Evolutionary conservation across 2,797 vertebrate species (phyloP).

Genomic region (Gadopsis marmoratus): DNA sequence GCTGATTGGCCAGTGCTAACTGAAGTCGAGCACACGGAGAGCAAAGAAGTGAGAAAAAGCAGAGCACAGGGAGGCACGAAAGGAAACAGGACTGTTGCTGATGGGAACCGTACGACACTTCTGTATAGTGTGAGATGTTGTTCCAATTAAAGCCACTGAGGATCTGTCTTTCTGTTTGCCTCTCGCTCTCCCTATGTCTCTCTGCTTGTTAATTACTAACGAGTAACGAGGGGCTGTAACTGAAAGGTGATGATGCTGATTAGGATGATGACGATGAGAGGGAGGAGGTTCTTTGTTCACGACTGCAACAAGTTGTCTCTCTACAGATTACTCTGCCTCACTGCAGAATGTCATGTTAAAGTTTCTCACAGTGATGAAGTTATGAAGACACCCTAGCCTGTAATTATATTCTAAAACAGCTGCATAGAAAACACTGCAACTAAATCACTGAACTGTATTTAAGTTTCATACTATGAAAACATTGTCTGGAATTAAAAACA

Average conservation of each 20-base stretch:
- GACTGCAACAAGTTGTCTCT: slow-evolving; percentile 20
- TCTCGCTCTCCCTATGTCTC: slow-evolving; percentile 56
- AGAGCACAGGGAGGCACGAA: slow-evolving; percentile 36
- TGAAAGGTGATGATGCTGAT: slow-evolving; percentile 40
- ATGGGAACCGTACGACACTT: slow-evolving; percentile 66
- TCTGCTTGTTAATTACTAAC: slow-evolving; percentile 79
- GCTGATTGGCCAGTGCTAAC: slow-evolving; percentile 85
- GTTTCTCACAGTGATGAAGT: neutral
- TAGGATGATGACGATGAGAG: slow-evolving; percentile 9
- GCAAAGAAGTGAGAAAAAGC: slow-evolving; percentile 56
- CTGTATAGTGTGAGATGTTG: slow-evolving; percentile 73
- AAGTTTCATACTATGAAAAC: neutral
- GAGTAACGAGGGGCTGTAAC: neutral
- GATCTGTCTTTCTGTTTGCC: slow-evolving; percentile 67
- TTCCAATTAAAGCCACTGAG: slow-evolving; percentile 85
- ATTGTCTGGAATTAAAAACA: neutral
- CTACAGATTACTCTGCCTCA: neutral
- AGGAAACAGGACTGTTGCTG: slow-evolving; percentile 56
- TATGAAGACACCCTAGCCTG: neutral
- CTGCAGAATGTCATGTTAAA: neutral
- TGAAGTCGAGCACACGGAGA: slow-evolving; percentile 71
- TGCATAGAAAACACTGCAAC: neutral
- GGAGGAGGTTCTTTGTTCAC: slow-evolving; percentile 23
- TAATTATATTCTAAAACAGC: neutral
- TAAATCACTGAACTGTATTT: neutral